Percentiles rank a stretch among this genome's conserved stretches.
Evolutionary conservation across 64 coral and sea anemone genomes (phyloP).

Genomic region (Montipora efflorescens): DNA sequence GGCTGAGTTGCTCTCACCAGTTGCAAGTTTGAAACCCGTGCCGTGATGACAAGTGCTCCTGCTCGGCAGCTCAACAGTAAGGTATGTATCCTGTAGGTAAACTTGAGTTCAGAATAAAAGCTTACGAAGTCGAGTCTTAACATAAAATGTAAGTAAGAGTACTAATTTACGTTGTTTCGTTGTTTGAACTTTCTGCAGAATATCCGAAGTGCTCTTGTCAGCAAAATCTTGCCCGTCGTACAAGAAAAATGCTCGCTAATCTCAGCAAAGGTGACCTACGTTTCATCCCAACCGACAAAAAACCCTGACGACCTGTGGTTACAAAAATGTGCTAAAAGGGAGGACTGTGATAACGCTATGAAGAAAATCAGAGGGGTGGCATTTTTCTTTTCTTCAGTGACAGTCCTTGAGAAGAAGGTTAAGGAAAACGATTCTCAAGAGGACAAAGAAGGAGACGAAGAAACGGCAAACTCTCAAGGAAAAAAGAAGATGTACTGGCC

Average conservation of each 20-base stretch:
- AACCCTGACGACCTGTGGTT: background rate
- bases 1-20: background rate
- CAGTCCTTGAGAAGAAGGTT: background rate
- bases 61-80: too few species aligned
- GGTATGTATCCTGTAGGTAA: too few species aligned
- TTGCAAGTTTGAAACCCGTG: too few species aligned
- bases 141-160: too few species aligned
- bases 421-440: background rate
- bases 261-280: background rate
- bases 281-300: background rate
- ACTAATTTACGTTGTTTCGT: too few species aligned
- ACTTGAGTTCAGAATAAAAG: too few species aligned
- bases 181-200: background rate
- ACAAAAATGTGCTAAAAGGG: background rate
- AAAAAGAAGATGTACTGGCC: background rate
- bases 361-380: background rate
- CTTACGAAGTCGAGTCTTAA: too few species aligned
- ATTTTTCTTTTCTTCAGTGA: background rate
- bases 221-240: background rate
- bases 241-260: background rate
- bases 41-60: too few species aligned
- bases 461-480: background rate
- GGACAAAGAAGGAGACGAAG: background rate
- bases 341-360: background rate
- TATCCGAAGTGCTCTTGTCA: background rate